A percentile compares a stretch with the other conserved stretches of the same genome.
Conservation (phyloP, 2,113 vertebrate genomes). For the Gopherus flavomarginatus region DNA sequence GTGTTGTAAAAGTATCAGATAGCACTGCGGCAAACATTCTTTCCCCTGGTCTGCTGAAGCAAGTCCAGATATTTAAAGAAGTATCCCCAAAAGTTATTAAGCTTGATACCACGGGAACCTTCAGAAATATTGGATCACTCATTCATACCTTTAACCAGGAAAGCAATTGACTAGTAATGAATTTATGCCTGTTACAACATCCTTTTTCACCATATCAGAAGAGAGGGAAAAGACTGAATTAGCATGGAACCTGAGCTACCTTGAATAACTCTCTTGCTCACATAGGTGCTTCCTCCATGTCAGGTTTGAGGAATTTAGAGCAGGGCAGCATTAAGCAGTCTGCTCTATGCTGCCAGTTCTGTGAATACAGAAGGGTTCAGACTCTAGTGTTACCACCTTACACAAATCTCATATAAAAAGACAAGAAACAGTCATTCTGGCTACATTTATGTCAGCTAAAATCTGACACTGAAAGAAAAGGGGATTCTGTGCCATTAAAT, state of each 20-base stretch:
- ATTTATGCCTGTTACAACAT: not conserved
- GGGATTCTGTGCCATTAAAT: fast-evolving
- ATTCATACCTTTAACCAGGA: not conserved
- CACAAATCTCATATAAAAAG: fast-evolving
- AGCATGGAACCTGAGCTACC: not conserved
- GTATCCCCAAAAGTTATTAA: too few relatives aligned
- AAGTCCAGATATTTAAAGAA: not conserved
- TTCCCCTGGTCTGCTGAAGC: not conserved
- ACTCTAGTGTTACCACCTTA: not conserved
- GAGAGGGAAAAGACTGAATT: not conserved
- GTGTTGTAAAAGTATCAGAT: not conserved
- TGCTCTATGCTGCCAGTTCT: not conserved
- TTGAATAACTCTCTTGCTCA: not conserved
- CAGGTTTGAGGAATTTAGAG: not conserved
- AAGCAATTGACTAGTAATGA: not conserved
- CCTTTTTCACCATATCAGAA: not conserved
- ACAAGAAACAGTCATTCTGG: not conserved
- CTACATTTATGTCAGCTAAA: too few relatives aligned
- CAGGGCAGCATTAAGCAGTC: not conserved
- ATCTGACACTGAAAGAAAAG: not conserved
- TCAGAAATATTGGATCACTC: not conserved
- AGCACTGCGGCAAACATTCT: not conserved
- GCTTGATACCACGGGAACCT: not conserved
- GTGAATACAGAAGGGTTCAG: not conserved
- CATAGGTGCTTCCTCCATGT: not conserved